Evolutionary conservation across 2,888 invertebrate genomes (phyloP), one percentile per base, ranked within the genome.

Genomic region (Idaea dimidiata): DNA sequence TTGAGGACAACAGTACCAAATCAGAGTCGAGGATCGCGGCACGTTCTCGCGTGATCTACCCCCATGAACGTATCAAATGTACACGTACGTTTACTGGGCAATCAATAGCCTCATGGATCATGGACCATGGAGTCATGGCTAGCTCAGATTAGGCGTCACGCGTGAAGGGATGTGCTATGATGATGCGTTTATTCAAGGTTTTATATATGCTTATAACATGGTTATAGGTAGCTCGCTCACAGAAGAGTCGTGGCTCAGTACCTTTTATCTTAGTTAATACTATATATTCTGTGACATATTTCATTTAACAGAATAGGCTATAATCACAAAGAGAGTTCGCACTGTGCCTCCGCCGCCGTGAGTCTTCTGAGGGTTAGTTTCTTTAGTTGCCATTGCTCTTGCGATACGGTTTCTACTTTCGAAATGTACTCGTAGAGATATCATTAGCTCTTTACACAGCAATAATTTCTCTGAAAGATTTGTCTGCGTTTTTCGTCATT

Each of bases 11-110:
- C 64, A 57, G 57, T 72, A 72, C 70, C 60, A 58, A 57, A 24
- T 62, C 71, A 68, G 58, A 66, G 64, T 63, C 66, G 67, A 65
- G 67, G 62, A 69, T 66, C 64, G 65, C 58, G 70, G 69, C 78
- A 78, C 76, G 79, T 63, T 77, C 76, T 81, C 74, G 81, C 82
- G 81, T 82, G 83, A 82, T 80, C 74, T 73, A 75, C 69, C 71
- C 77, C 70, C 76, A 77, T 81, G 75, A 72, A 77, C 66, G 70
- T 67, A 71, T 69, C 68, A 65, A 64, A 73, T 68, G 72, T 69
- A 71, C 62, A 57, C 65, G 59, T 63, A 68, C 71, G 17, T 55
- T 56, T 56, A 56, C 17, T 14, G 75, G 66, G 72, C 73, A 74
- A 81, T 80, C 75, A 70, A 72, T 70, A 71, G 72, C 72, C 75